These are phyloP conservation scores for Bhutanitis thaidina DNA, from an alignment of 2,888 invertebrate species.

Conservation along the genomic window DNA sequence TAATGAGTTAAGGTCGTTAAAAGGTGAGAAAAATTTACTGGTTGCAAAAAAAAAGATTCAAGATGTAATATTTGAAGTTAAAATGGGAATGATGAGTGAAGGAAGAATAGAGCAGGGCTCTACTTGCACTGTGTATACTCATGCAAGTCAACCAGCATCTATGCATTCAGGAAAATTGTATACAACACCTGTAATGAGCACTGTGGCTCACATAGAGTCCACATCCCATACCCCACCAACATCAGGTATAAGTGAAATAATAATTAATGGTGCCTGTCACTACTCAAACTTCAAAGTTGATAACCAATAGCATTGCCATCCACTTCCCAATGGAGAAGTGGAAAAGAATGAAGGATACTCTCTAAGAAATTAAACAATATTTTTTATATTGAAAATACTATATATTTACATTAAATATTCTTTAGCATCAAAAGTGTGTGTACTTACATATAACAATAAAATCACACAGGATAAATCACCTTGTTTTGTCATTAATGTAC, in stretches of 20 bases:
- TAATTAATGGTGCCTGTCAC: conserved; percentile 62
- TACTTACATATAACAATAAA: no score
- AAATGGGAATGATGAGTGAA: conserved; percentile 77
- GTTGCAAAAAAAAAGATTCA: conserved; percentile 81
- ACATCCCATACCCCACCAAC: conserved; percentile 48
- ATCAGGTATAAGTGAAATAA: conserved; percentile 63
- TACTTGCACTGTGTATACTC: conserved; percentile 47
- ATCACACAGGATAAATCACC: no score
- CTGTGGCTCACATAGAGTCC: conserved; percentile 28
- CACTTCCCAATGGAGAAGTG: conserved; percentile 63
- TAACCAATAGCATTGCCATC: conserved; percentile 62
- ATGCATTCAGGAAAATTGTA: conserved; percentile 55
- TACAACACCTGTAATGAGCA: conserved; percentile 49
- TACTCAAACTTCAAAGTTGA: conserved; percentile 71
- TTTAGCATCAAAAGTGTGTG: not conserved
- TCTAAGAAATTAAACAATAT: conserved; percentile 29
- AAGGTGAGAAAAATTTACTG: conserved; percentile 76
- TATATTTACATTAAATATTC: not conserved
- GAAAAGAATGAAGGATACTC: conserved; percentile 46
- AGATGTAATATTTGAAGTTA: conserved; percentile 81
- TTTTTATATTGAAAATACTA: no score
- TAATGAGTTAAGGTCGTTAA: conserved; percentile 78
- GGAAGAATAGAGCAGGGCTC: conserved; percentile 41
- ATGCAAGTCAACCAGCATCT: conserved; percentile 37
- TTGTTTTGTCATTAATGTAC: no score